Conservation (phyloP, 2,113 vertebrate species). For the Scophthalmus maximus region DNA sequence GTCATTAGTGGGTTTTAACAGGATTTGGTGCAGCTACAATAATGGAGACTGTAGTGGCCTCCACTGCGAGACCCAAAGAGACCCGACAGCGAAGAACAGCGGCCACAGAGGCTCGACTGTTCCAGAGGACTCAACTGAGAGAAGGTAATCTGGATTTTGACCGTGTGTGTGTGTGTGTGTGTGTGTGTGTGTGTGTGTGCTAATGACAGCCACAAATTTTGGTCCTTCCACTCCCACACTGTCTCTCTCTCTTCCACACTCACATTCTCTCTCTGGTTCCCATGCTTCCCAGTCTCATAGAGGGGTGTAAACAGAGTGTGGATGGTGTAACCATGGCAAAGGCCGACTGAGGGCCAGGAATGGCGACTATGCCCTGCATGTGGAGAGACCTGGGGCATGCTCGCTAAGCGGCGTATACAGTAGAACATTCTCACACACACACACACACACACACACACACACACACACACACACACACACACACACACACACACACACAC, state of each 20-base stretch:
- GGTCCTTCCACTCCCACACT: slow-evolving; percentile 19
- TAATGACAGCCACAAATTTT: slow-evolving; percentile 58
- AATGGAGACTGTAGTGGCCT: slow-evolving; percentile 78
- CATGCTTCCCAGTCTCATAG: slow-evolving; percentile 71
- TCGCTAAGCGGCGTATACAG: slow-evolving; percentile 59
- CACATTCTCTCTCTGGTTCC: slow-evolving; percentile 65
- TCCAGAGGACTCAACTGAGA: slow-evolving; percentile 54
- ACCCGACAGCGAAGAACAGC: slow-evolving; percentile 66
- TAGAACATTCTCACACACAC: slow-evolving; percentile 47
- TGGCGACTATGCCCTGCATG: slow-evolving; percentile 83
- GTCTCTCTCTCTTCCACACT: slow-evolving; percentile 25
- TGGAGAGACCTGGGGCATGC: slow-evolving; percentile 64
- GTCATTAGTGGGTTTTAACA: slow-evolving; percentile 83
- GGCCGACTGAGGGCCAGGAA: slow-evolving; percentile 78
- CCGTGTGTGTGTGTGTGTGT: not conserved
- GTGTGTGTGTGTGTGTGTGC: not conserved
- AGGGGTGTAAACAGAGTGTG: slow-evolving; percentile 76
- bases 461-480: slow-evolving; percentile 2
- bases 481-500: slow-evolving; percentile 5
- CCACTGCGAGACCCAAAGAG: slow-evolving; percentile 70
- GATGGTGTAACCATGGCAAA: slow-evolving; percentile 84
- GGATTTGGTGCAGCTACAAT: slow-evolving; percentile 79
- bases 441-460: slow-evolving; percentile 10
- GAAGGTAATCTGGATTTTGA: slow-evolving; percentile 67
- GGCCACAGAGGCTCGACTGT: slow-evolving; percentile 64